Percentiles rank a stretch among this genome's conserved stretches.
Conservation (phyloP, 2,113 vertebrate species). For the Rhabdornis inornatus region DNA sequence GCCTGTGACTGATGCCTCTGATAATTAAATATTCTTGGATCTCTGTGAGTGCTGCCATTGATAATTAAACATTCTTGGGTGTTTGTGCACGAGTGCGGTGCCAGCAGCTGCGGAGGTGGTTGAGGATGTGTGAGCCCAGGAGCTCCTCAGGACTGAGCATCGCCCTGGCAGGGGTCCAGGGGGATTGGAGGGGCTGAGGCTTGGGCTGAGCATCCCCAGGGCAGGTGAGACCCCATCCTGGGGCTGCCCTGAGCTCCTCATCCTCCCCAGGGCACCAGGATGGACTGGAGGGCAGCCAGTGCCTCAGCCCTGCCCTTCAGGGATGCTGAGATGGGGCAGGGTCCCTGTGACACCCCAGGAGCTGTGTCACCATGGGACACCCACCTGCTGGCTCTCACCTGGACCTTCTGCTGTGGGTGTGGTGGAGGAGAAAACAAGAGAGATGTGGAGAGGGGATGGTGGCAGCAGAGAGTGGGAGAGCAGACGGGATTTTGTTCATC, state of each 20-base stretch:
- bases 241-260: neutral
- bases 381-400: neutral
- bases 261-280: accelerated
- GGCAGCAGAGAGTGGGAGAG: neutral
- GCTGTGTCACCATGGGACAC: neutral
- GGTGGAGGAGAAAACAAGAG: neutral
- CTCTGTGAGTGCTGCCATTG: neutral
- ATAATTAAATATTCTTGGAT: neutral
- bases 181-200: neutral
- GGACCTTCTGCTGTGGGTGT: accelerated
- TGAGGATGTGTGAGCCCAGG: neutral
- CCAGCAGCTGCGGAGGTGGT: neutral
- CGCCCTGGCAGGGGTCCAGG: neutral
- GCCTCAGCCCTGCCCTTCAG: neutral
- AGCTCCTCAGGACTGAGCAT: neutral
- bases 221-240: accelerated
- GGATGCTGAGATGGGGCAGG: accelerated
- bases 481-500: neutral
- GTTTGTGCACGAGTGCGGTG: accelerated
- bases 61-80: neutral
- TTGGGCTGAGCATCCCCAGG: neutral
- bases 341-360: neutral
- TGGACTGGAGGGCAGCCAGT: accelerated
- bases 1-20: neutral
- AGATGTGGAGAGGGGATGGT: neutral